Evolutionary conservation across 2,797 vertebrate genomes (phyloP), one percentile per base, ranked within the genome.

Genomic region (Sorex maritimensis): DNA sequence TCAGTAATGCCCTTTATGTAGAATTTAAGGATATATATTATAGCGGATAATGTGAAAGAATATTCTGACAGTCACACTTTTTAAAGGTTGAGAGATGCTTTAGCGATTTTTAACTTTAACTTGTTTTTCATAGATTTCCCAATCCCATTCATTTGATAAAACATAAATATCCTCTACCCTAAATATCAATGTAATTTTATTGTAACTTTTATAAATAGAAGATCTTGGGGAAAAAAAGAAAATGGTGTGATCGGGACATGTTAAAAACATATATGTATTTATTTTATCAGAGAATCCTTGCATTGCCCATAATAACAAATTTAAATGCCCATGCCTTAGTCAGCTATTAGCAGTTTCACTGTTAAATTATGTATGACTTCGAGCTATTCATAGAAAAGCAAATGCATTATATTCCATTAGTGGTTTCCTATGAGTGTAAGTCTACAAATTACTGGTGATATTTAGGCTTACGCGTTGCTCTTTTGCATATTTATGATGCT

Each of bases 401-500:
- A 95, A 61, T 72, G 71, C 72, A 28, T 67, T 95, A 41, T 44
- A 68, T 96, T 96, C 41, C 14, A 93, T 94, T 97, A 95, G 55
- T 44, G 90, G 92, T 94, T 97, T 95, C 30, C 91, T 92, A 46
- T 94, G 80, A 94, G 72, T 94, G 78, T 84, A 95, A 79, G 46
- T 84, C 92, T 94, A 81, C 1, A 0, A 91, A 94, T 80, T 94
- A 92, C 19, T 93, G 19, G 28, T 85, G 81, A 96, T 95, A 93
- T 92, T 86, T 90, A 96, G 81, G 72, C 17, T 94, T 94, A 96
- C 79, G 89, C 30, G 84, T 79, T 94, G 89, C 85, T 96, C 85
- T 90, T 95, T 97, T 96, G 34, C 4, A 19, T 96, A 96, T 97
- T 97, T 97, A 94, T 97, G 93, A 92, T 97, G 86, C 61, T n/a